Conservation (phyloP, 2,797 vertebrate species). For the Mergus octosetaceus region DNA sequence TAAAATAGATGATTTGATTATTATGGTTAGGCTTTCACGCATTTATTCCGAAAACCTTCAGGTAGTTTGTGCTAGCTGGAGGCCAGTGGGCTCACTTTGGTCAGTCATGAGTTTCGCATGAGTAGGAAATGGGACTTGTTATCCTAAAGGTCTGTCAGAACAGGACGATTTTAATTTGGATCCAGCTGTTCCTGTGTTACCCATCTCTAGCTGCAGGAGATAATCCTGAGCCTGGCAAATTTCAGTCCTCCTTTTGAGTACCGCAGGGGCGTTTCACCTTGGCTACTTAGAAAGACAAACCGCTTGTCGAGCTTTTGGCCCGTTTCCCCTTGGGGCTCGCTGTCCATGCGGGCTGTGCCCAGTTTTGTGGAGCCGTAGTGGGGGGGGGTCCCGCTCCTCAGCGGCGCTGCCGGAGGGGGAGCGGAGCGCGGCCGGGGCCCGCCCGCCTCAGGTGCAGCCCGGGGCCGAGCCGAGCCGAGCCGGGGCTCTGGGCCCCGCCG, state of each 20-base stretch:
- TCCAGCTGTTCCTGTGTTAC: background rate
- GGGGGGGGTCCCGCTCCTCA: too few relatives aligned
- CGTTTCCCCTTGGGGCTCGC: background rate
- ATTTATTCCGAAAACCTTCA: background rate
- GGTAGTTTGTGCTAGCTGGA: background rate
- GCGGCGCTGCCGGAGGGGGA: too few relatives aligned
- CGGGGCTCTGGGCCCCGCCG: background rate
- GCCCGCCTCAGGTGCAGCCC: background rate
- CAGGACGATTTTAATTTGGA: background rate
- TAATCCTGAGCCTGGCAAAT: background rate
- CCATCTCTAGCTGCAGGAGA: too few relatives aligned
- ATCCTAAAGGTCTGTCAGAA: background rate
- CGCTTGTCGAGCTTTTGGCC: background rate
- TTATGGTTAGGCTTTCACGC: background rate
- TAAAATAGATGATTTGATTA: background rate
- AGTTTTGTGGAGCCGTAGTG: too few relatives aligned
- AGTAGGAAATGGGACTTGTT: background rate
- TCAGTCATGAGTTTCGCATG: rapidly evolving
- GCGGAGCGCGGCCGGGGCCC: too few relatives aligned
- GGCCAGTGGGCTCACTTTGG: background rate
- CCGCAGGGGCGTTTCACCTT: background rate
- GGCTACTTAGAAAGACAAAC: background rate
- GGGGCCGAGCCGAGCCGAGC: background rate
- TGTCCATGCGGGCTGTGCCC: too few relatives aligned
- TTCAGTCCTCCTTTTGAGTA: background rate